Percentiles rank a stretch among this genome's conserved stretches.
phyloP scores from a whole-genome alignment of 2,113 vertebrate species.

The human (Homo sapiens) region DNA sequence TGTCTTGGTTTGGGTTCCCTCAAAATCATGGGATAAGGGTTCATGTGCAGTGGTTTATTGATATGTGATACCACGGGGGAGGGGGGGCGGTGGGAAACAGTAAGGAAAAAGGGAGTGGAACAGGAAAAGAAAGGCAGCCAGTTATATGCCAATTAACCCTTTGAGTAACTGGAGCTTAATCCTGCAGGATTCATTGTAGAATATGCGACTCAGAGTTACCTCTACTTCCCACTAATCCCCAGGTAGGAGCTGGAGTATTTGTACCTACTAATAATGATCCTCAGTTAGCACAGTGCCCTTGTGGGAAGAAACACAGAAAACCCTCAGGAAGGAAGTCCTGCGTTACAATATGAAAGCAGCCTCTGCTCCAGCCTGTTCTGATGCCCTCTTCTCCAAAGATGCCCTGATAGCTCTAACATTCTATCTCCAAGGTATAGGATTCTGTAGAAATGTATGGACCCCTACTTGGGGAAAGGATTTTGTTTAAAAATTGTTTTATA shows the following conservation, averaged over 20 bases:
- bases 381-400: not conserved
- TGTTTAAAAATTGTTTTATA: slow-evolving; percentile 3
- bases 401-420: not conserved
- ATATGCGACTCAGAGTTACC: not conserved
- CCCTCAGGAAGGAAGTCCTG: not conserved
- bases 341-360: not conserved
- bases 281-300: too few relatives aligned
- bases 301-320: not conserved
- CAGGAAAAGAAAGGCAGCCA: not conserved
- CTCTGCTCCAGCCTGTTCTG: not conserved
- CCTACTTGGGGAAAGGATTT: not conserved
- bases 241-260: not conserved
- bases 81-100: not conserved
- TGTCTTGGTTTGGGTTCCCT: not conserved
- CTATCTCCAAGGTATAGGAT: not conserved
- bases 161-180: not conserved
- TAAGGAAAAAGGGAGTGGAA: too few relatives aligned
- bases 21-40: not conserved
- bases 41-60: not conserved
- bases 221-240: not conserved
- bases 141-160: not conserved
- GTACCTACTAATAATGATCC: not conserved
- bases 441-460: not conserved
- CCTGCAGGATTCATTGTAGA: not conserved
- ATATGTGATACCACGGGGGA: not conserved